Evolutionary conservation across 2,113 vertebrate genomes (phyloP).

Genomic region (Tetrax tetrax): DNA sequence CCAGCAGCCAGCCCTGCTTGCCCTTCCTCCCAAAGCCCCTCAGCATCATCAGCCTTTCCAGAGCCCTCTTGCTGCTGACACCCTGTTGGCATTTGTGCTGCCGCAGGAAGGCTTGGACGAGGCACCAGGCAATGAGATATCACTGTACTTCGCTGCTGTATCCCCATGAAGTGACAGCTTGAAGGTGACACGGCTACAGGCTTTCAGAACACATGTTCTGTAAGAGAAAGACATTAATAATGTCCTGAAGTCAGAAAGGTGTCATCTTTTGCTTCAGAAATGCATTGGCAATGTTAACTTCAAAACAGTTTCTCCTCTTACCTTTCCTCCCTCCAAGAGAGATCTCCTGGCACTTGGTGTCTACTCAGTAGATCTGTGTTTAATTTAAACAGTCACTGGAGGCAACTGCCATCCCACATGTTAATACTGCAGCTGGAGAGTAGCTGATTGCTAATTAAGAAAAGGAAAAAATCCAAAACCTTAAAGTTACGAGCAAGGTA

Average conservation of each 20-base stretch:
- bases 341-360: neutral
- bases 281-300: neutral
- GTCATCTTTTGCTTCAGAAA: conserved; percentile 27
- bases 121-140: fast-evolving
- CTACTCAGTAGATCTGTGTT: neutral
- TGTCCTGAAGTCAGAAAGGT: conserved; percentile 22
- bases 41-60: neutral
- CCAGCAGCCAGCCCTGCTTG: neutral
- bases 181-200: neutral
- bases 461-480: neutral
- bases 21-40: neutral
- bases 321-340: neutral
- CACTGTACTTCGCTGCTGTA: neutral
- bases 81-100: neutral
- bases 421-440: neutral
- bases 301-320: neutral
- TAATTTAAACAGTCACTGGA: conserved; percentile 34
- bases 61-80: neutral
- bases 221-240: conserved; percentile 17
- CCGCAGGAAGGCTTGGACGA: fast-evolving
- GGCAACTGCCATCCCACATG: neutral
- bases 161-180: neutral
- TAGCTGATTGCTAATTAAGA: neutral
- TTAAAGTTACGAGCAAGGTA: neutral
- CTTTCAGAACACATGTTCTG: conserved; percentile 26